These are phyloP conservation scores for Nomada ruficornis DNA, from an alignment of 2,888 invertebrate species.

Conservation along the genomic window DNA sequence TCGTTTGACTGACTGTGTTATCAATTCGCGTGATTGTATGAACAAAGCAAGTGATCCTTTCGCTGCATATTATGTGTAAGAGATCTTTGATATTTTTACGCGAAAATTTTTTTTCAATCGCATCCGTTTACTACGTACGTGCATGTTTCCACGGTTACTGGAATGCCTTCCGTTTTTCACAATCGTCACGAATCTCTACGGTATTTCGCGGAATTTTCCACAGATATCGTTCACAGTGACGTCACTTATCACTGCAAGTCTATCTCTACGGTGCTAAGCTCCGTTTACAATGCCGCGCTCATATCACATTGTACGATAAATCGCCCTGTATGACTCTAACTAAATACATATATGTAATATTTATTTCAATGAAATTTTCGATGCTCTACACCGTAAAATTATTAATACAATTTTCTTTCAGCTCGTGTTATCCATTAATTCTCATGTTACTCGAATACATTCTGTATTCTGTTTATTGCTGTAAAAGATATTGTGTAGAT, in stretches of 20 bases:
- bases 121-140: background rate
- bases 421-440: too few species aligned
- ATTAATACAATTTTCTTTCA: too few species aligned
- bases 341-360: too few species aligned
- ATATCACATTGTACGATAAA: constrained; percentile 12
- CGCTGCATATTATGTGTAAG: too few species aligned
- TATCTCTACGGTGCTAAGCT: constrained; percentile 50
- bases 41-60: background rate
- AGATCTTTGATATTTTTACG: background rate
- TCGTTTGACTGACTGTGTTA: background rate
- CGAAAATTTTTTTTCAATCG: background rate
- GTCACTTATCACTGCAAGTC: constrained; percentile 52
- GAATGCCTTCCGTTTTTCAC: constrained; percentile 16
- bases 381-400: background rate
- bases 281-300: constrained; percentile 34
- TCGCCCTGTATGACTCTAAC: background rate
- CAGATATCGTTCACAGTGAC: constrained; percentile 60
- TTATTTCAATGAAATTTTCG: background rate
- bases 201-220: constrained; percentile 71
- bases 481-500: background rate
- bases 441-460: too few species aligned
- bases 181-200: constrained; percentile 40
- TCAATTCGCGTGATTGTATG: background rate
- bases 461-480: too few species aligned
- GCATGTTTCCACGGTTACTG: background rate